These are phyloP conservation scores for Cephus sareptanus DNA, from an alignment of 2,888 invertebrate genomes.

Conservation along the genomic window DNA sequence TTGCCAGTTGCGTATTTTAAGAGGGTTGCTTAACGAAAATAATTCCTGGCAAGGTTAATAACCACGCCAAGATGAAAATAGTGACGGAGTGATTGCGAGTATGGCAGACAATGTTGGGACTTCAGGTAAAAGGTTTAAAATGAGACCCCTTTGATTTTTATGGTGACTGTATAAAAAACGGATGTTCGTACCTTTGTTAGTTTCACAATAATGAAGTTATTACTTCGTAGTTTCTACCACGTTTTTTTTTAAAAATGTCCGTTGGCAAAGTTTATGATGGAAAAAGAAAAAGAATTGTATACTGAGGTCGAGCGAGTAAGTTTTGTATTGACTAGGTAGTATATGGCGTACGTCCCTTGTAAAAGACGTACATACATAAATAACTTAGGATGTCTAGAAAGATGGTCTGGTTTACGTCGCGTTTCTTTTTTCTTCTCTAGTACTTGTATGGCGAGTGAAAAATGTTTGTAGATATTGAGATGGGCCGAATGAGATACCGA, in stretches of 20 bases:
- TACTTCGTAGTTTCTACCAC: too few species aligned
- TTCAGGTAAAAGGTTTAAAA: neutral
- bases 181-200: neutral
- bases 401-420: neutral
- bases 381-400: neutral
- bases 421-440: neutral
- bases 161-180: neutral
- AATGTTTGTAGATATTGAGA: neutral
- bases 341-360: neutral
- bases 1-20: slow-evolving; percentile 9
- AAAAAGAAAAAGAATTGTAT: neutral
- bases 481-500: neutral
- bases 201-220: neutral
- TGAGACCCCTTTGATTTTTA: neutral
- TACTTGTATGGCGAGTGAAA: neutral
- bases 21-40: slow-evolving; percentile 1
- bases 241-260: too few species aligned
- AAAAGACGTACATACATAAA: neutral
- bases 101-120: neutral
- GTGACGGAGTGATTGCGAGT: neutral
- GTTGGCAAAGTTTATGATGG: too few species aligned
- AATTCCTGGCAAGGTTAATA: neutral
- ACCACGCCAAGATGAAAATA: neutral
- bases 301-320: neutral
- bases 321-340: neutral